Conservation (phyloP, 92 coral and sea anemone genomes). For the Paragorgia papillata region DNA sequence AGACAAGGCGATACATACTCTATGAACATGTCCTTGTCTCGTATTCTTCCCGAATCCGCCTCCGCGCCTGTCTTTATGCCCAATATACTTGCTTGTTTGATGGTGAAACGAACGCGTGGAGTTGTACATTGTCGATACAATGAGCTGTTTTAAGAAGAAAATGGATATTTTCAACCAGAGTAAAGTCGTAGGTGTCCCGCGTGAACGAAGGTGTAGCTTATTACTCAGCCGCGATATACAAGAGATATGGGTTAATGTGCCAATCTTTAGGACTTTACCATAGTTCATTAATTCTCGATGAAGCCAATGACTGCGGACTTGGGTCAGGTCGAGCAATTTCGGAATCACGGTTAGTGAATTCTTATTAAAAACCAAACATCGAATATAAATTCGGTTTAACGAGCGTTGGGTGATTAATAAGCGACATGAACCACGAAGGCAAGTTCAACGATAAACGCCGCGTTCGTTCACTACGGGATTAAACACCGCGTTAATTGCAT, state of each 20-base stretch:
- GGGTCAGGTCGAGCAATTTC: conserved; percentile 24
- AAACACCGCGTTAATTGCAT: too few relatives aligned
- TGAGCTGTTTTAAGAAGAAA: too few relatives aligned
- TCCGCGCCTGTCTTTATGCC: conserved; percentile 15
- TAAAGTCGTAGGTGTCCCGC: neutral
- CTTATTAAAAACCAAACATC: conserved; percentile 22
- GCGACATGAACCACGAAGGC: neutral
- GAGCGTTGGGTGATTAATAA: neutral
- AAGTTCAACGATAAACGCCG: neutral
- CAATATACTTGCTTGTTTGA: neutral
- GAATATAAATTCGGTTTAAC: neutral
- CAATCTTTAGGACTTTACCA: conserved; percentile 12
- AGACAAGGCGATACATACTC: neutral
- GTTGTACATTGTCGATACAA: neutral
- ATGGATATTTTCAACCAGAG: neutral
- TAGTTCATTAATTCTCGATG: conserved; percentile 47
- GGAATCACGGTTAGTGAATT: conserved; percentile 46
- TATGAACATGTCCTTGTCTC: conserved; percentile 13
- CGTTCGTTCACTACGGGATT: too few relatives aligned
- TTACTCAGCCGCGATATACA: neutral
- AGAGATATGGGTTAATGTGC: too few relatives aligned
- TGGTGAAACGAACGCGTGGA: neutral
- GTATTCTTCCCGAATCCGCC: conserved; percentile 38
- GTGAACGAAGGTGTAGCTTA: neutral
- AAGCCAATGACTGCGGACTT: conserved; percentile 30